A percentile compares a stretch with the other conserved stretches of the same genome.
phyloP scores from a whole-genome alignment of 2,888 invertebrate species.

The Sminthurides aquaticus region DNA sequence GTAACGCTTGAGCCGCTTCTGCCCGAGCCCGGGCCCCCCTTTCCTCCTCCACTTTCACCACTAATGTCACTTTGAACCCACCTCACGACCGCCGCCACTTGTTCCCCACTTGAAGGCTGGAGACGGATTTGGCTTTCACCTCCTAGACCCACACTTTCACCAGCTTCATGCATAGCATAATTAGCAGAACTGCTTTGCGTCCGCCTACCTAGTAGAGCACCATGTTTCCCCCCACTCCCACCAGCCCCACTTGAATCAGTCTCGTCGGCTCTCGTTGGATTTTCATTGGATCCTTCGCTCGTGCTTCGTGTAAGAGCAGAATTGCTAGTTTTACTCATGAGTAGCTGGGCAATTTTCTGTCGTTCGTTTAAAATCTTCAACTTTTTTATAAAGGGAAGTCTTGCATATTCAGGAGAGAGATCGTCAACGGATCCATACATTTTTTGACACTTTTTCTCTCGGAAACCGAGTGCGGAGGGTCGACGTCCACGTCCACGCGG shows the following conservation, averaged over 20 bases:
- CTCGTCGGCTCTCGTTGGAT: constrained; percentile 36
- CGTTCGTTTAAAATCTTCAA: constrained; percentile 80
- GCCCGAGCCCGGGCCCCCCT: background rate
- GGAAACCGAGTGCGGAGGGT: constrained; percentile 29
- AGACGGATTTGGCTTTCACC: background rate
- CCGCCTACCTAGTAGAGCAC: constrained; percentile 34
- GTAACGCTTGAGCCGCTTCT: too few relatives aligned
- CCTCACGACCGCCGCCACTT: background rate
- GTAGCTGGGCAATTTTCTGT: constrained; percentile 71
- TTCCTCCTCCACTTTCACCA: background rate
- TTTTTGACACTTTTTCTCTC: constrained; percentile 29
- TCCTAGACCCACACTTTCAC: background rate
- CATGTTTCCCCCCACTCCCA: constrained; percentile 30
- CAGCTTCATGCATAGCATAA: background rate
- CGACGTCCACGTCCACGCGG: constrained; percentile 5
- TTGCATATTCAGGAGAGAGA: constrained; percentile 76
- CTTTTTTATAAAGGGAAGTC: constrained; percentile 78
- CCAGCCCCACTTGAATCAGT: constrained; percentile 21
- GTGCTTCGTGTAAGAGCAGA: constrained; percentile 69
- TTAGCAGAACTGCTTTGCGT: constrained; percentile 40
- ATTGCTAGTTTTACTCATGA: constrained; percentile 34
- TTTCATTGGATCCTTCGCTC: constrained; percentile 58
- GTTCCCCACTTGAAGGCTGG: background rate
- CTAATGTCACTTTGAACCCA: background rate
- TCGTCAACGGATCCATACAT: constrained; percentile 50